phyloP scores from a whole-genome alignment of 2,113 vertebrate species.

The Zosterops borbonicus region DNA sequence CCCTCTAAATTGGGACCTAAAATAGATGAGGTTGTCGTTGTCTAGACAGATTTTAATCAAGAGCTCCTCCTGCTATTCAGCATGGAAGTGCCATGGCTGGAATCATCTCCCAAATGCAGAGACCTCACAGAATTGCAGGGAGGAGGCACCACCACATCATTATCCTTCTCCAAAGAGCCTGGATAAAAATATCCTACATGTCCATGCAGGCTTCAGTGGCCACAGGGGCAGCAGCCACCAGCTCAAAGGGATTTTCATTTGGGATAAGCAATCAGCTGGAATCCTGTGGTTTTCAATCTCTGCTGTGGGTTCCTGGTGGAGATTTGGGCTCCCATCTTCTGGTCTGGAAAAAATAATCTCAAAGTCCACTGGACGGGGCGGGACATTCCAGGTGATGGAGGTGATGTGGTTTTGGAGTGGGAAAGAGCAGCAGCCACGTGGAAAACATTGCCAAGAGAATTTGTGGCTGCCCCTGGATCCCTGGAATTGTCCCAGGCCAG shows the following conservation, averaged over 20 bases:
- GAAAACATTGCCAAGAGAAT: not conserved
- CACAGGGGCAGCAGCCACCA: not conserved
- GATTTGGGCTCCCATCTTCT: not conserved
- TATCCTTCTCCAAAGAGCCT: not conserved
- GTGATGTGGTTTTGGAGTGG: not conserved
- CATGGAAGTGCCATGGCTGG: not conserved
- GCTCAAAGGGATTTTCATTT: not conserved
- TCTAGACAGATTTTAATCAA: conserved; percentile 31
- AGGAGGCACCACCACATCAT: not conserved
- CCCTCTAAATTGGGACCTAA: not conserved
- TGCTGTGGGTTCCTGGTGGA: not conserved
- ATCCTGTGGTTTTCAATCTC: not conserved
- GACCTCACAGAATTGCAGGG: conserved; percentile 41
- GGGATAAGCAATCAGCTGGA: not conserved
- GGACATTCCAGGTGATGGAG: not conserved
- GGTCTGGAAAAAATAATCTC: not conserved
- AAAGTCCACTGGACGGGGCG: rapidly evolving
- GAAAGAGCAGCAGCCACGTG: not conserved
- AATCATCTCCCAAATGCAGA: not conserved
- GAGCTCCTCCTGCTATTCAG: conserved; percentile 6
- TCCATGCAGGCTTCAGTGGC: not conserved
- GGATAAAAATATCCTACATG: conserved; percentile 16
- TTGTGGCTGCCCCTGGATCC: not conserved
- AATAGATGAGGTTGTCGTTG: not conserved
- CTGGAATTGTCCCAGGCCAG: not conserved